Evolutionary conservation across 2,888 invertebrate genomes (phyloP).

Genomic region (Apotomis capreana): DNA sequence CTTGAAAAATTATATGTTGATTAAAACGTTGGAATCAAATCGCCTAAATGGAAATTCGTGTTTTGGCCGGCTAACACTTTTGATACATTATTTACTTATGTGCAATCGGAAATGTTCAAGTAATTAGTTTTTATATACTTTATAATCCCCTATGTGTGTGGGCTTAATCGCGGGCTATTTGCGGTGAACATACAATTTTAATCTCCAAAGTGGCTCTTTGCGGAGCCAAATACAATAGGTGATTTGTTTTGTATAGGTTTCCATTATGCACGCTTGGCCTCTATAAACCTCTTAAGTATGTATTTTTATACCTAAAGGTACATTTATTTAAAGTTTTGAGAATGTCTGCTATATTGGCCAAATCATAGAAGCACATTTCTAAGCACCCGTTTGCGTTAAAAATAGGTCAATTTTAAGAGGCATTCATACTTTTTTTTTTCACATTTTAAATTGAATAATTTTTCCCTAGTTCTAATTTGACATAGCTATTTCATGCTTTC

Average conservation of each 20-base stretch:
- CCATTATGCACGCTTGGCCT: too few relatives aligned
- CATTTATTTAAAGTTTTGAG: too few relatives aligned
- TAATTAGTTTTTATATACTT: constrained; percentile 20
- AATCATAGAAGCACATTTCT: too few relatives aligned
- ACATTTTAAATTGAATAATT: too few relatives aligned
- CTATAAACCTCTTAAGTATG: too few relatives aligned
- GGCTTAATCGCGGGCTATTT: neutral
- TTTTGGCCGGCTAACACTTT: constrained; percentile 29
- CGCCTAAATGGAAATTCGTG: constrained; percentile 32
- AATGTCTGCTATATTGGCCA: too few relatives aligned
- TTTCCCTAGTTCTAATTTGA: too few relatives aligned
- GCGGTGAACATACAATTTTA: neutral
- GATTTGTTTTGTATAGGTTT: neutral
- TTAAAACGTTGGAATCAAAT: constrained; percentile 32
- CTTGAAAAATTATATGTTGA: constrained; percentile 32
- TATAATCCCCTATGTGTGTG: neutral
- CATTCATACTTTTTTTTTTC: too few relatives aligned
- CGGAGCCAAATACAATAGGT: neutral
- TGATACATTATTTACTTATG: constrained; percentile 7
- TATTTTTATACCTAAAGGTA: too few relatives aligned
- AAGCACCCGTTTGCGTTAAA: too few relatives aligned
- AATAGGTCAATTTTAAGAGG: too few relatives aligned
- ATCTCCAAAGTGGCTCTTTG: neutral
- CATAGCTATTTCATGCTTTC: too few relatives aligned
- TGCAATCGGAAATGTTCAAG: neutral